Evolutionary conservation across 1,140 invertebrate genomes (phyloP).

Genomic region (Tetragonula clypearis): DNA sequence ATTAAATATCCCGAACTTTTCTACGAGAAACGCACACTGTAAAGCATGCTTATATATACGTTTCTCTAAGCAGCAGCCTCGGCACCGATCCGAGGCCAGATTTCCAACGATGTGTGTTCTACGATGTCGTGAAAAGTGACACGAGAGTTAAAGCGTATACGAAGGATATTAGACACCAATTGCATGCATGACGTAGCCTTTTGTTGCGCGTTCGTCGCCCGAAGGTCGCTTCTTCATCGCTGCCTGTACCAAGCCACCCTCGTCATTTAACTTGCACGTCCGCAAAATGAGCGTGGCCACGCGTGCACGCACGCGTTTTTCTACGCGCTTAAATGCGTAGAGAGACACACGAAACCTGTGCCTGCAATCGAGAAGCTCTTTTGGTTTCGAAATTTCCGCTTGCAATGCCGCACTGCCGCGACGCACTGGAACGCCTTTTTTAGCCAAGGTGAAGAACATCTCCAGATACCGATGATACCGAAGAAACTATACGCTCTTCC

Average conservation of each 20-base stretch:
- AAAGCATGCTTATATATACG: not conserved
- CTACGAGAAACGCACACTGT: too few species aligned
- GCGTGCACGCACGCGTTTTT: conserved; percentile 20
- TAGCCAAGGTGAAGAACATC: conserved; percentile 9
- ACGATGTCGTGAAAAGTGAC: conserved; percentile 41
- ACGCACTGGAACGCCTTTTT: conserved; percentile 6
- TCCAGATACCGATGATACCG: not conserved
- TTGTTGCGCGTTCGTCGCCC: conserved; percentile 30
- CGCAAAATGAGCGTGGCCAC: conserved; percentile 49
- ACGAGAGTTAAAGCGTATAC: conserved; percentile 27
- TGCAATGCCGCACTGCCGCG: not conserved
- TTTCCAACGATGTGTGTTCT: conserved; percentile 22
- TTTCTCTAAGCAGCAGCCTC: not conserved
- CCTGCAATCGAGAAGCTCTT: conserved; percentile 12
- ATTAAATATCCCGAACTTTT: conserved; percentile 27
- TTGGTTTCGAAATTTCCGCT: conserved; percentile 49
- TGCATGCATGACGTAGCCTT: conserved; percentile 48
- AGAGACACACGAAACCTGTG: conserved; percentile 36
- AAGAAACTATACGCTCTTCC: not conserved
- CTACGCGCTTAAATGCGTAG: conserved; percentile 7
- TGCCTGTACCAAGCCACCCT: conserved; percentile 39
- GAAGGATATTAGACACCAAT: conserved; percentile 46
- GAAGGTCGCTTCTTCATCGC: conserved; percentile 46
- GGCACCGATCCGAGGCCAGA: not conserved
- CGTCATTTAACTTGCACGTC: conserved; percentile 41